Base-by-base conservation (phyloP, 2,797 vertebrate genomes). In the Mormyrops attenuatus region DNA sequence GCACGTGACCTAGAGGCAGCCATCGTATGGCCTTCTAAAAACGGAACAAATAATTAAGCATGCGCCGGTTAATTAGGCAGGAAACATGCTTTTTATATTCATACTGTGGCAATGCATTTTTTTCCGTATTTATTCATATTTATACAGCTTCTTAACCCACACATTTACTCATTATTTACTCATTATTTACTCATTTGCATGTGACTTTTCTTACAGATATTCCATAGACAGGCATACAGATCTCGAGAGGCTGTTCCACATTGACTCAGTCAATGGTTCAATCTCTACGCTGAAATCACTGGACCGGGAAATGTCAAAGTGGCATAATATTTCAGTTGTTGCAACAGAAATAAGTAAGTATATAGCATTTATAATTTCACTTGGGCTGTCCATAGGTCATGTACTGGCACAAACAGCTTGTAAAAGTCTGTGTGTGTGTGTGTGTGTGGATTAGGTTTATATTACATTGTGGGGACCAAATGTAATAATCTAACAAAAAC, bases 281-380 rank as follows among this genome's bases (percentile, higher is more conserved):
- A 94, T 97, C 91, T 96, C 95, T 88, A 95, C 96, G 80, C 93
- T 96, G 85, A 96, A 96, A 90, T 77, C 95, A 20, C 96, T 97
- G 80, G 97, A 97, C 89, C 93, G 97, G 57, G 97, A 97, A 94
- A 94, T 95, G 88, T 94, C 92, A 53, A 95, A 97, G 4, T 97
- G 97, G 97, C 95, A 97, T 91, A 97, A 97, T 80, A 96, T 97
- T 90, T 96, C 96, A 1, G 84, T 97, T 55, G 95, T 96, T 91
- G 97, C 97, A 90, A 96, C 95, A 88, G 97, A 97, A 95, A 95
- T 96, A 93, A 96, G 97, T 97, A 94, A 95, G 97, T 95, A 80
- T 44, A 30, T 26, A 77, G 13, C 44, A 49, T 38, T 34, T 87
- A 30, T 34, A 57, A 53, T 53, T 55, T 87, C 26, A 87, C 50